Evolutionary conservation across 2,113 vertebrate species (phyloP), one percentile per base, ranked within the genome.

Genomic region (Perccottus glenii): DNA sequence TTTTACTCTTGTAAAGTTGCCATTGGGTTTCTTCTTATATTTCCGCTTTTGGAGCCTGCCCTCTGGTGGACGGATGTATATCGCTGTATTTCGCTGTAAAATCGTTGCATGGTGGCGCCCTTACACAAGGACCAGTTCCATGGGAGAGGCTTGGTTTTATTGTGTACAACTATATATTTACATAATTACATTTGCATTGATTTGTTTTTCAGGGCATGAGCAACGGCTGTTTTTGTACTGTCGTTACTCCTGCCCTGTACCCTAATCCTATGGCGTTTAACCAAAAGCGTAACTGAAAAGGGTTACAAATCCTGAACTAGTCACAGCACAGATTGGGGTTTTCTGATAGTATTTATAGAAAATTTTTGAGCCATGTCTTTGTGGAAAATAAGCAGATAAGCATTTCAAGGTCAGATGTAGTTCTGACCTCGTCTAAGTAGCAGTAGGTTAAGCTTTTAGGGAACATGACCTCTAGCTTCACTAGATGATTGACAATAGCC

Each of bases 151-250:
- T n/a, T n/a, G n/a, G n/a, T n/a, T n/a, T n/a, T n/a, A n/a, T n/a
- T n/a, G n/a, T n/a, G n/a, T n/a, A n/a, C n/a, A n/a, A n/a, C n/a
- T n/a, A n/a, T n/a, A n/a, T n/a, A n/a, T n/a, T n/a, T n/a, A n/a
- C n/a, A n/a, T n/a, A n/a, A n/a, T n/a, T n/a, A n/a, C n/a, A n/a
- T n/a, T n/a, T n/a, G n/a, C n/a, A n/a, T n/a, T n/a, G n/a, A 27
- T 27, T 27, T 27, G 1, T 27, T 27, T 27, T 27, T 27, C 19
- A 27, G 19, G 19, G 19, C 19, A 27, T 27, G 19, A 27, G 19
- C 19, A 3, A 27, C 19, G 19, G 3, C 19, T n/a, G n/a, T n/a
- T 77, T 77, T 68, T 78, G 77, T 65, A 73, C 44, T 14, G 60
- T 12, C 8, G 35, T 27, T 64, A 53, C 36, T 51, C n/a, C 56